Conservation (phyloP, 1,140 invertebrate genomes). For the Eufriesea mexicana region DNA sequence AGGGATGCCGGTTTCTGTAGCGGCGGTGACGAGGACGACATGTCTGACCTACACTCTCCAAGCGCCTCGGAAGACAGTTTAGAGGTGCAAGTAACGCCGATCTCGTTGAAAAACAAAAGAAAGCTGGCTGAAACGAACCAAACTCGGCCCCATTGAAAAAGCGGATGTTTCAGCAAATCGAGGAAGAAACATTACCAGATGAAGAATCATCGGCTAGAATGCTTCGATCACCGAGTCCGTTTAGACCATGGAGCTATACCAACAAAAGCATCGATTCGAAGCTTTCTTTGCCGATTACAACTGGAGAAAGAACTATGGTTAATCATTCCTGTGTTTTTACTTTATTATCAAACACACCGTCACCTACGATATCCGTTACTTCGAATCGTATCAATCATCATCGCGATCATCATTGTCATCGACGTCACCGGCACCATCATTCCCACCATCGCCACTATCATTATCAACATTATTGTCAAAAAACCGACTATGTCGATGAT, state of each 20-base stretch:
- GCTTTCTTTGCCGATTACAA: conserved; percentile 25
- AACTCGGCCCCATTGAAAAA: conserved; percentile 86
- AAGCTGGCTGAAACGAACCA: conserved; percentile 85
- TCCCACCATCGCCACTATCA: neutral
- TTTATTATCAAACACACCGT: neutral
- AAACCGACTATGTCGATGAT: neutral
- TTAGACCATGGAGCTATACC: conserved; percentile 83
- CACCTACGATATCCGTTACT: neutral
- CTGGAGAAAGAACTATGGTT: neutral
- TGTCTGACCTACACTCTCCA: conserved; percentile 85
- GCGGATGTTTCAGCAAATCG: conserved; percentile 82
- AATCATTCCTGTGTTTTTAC: neutral
- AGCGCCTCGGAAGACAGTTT: conserved; percentile 90
- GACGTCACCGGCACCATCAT: neutral
- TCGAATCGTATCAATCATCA: neutral
- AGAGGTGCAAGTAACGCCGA: conserved; percentile 86
- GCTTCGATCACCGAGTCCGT: conserved; percentile 77
- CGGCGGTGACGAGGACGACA: conserved; percentile 86
- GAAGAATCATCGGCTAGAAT: conserved; percentile 76
- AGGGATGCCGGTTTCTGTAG: conserved; percentile 89
- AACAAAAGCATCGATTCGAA: conserved; percentile 59
- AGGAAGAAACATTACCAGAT: conserved; percentile 73
- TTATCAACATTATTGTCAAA: neutral
- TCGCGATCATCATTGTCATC: neutral
- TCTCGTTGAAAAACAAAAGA: conserved; percentile 84